Base-by-base conservation (phyloP, 2,888 invertebrate genomes). In the Lathronympha strigana region DNA sequence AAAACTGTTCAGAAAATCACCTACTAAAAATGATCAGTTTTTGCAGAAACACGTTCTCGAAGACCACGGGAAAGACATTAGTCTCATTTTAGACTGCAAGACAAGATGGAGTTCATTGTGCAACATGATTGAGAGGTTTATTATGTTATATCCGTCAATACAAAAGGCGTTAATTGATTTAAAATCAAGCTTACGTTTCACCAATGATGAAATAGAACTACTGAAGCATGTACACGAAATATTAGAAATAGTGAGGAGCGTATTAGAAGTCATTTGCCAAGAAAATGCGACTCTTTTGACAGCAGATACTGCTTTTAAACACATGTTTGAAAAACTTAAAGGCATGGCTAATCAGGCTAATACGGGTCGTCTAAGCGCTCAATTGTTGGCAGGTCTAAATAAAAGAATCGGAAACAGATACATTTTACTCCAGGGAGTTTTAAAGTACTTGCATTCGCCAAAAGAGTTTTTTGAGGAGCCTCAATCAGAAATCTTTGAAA, bases 341-440 rank as follows among this genome's bases (percentile, higher is more conserved):
- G 15, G 1, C 38, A 40, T 36, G 36, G 2, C 28, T 3, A 28
- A 28, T 28, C 4, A n/a, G n/a, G n/a, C n/a, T n/a, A n/a, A n/a
- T n/a, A n/a, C 13, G 15, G 21, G 45, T 45, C 45, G 11, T 21
- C 19, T 45, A 19, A 45, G 21, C 45, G 45, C 19, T 15, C 38
- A 38, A 38, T 15, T 38, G 15, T 38, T 15, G 38, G 38, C 38
- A 21, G 21, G 21, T 21, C 21, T 45, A 21, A 21, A 45, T 6
- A 45, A 45, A 45, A 45, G 45, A 21, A 45, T 45, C 21, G 21
- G n/a, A n/a, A n/a, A n/a, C n/a, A n/a, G n/a, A n/a, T n/a, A n/a
- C n/a, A n/a, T n/a, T n/a, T n/a, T n/a, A 45, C 19, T 45, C 9
- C 45, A 45, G 45, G 45, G 11, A 21, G 45, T 45, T 21, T 21